phyloP scores from a whole-genome alignment of 2,888 invertebrate genomes.

The Alitta virens region DNA sequence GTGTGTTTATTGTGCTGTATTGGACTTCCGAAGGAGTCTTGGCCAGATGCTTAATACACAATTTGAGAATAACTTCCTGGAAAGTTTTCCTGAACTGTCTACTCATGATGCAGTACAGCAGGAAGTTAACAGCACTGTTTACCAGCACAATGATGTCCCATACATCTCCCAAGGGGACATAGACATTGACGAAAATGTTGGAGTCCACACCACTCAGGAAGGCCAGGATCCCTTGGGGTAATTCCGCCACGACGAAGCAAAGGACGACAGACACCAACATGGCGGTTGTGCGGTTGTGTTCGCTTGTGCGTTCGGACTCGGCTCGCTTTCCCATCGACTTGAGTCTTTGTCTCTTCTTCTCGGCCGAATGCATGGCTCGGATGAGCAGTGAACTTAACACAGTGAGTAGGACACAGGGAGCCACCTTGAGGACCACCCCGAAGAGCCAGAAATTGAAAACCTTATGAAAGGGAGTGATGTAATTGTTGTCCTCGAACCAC shows the following conservation, averaged over 20 bases:
- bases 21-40: slow-evolving; percentile 16
- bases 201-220: slow-evolving; percentile 64
- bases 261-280: slow-evolving; percentile 85
- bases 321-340: slow-evolving; percentile 45
- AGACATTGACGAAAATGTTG: slow-evolving; percentile 63
- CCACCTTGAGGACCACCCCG: slow-evolving; percentile 86
- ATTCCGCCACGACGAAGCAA: slow-evolving; percentile 83
- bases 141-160: slow-evolving; percentile 88
- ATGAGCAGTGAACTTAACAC: slow-evolving; percentile 60
- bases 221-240: slow-evolving; percentile 75
- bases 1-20: slow-evolving; percentile 14
- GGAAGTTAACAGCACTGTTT: slow-evolving; percentile 90
- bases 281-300: slow-evolving; percentile 74
- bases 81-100: slow-evolving; percentile 76
- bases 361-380: slow-evolving; percentile 49
- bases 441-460: slow-evolving; percentile 84
- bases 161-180: slow-evolving; percentile 67
- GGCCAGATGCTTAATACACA: neutral
- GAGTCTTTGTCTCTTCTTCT: slow-evolving; percentile 44
- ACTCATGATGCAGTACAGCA: slow-evolving; percentile 92
- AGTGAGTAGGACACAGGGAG: slow-evolving; percentile 83
- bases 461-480: slow-evolving; percentile 39
- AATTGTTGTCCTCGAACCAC: slow-evolving; percentile 39
- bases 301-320: slow-evolving; percentile 47
- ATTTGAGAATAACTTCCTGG: slow-evolving; percentile 35